phyloP scores from a whole-genome alignment of 2,113 vertebrate genomes.

The Vidua chalybeata region DNA sequence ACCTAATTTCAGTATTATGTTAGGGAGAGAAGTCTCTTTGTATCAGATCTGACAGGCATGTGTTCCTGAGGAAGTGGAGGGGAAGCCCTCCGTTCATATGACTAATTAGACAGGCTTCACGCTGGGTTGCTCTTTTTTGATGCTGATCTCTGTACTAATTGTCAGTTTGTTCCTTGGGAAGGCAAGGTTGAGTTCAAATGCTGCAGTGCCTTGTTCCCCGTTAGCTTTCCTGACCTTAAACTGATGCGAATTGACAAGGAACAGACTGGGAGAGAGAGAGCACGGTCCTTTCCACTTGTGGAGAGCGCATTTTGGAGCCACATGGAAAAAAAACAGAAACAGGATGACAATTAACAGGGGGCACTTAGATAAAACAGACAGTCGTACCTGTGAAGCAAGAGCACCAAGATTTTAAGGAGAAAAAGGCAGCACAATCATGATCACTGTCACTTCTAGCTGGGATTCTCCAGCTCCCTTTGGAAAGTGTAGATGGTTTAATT shows the following conservation, averaged over 20 bases:
- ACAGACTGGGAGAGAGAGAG: slow-evolving; percentile 51
- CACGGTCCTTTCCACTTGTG: background rate
- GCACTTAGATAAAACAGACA: background rate
- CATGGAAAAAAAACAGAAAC: background rate
- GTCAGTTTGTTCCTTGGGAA: slow-evolving; percentile 81
- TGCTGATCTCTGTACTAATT: slow-evolving; percentile 91
- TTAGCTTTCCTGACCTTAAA: slow-evolving; percentile 73
- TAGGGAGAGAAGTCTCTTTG: slow-evolving; percentile 47
- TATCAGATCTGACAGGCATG: slow-evolving; percentile 83
- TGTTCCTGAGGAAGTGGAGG: slow-evolving; percentile 77
- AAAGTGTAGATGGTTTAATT: background rate
- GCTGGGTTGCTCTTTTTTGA: slow-evolving; percentile 95
- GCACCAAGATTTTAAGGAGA: background rate
- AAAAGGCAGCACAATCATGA: background rate
- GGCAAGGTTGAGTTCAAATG: slow-evolving; percentile 92
- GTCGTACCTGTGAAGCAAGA: background rate
- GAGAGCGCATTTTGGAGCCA: background rate
- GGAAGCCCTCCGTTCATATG: slow-evolving; percentile 93
- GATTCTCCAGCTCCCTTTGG: background rate
- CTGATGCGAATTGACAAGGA: slow-evolving; percentile 79
- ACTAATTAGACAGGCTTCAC: slow-evolving; percentile 97
- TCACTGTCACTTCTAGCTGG: background rate
- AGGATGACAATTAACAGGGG: background rate
- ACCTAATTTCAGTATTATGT: slow-evolving; percentile 42
- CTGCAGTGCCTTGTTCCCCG: slow-evolving; percentile 72